Evolutionary conservation across 2,888 invertebrate genomes (phyloP), one percentile per base, ranked within the genome.

Genomic region (Petrophora chlorosata): DNA sequence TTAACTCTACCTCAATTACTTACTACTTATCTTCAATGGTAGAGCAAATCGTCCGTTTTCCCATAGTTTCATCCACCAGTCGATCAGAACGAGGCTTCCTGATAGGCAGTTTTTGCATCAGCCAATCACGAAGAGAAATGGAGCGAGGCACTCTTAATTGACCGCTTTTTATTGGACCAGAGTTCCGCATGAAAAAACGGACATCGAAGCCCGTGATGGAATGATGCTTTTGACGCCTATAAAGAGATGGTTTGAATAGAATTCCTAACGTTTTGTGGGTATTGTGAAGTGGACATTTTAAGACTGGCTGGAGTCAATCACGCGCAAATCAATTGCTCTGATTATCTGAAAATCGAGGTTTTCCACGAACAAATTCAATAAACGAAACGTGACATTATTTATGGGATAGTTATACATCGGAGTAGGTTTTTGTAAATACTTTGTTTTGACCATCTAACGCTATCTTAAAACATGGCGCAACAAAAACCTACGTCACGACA

Each of bases 111-210:
- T 85, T 84, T 82, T 82, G 70, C 61, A 12, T 49, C 49, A 52
- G 49, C 53, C 83, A 82, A 85, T 85, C 82, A 79, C 57, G 42
- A 43, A 54, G 67, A 63, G 78, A 85, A 86, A 76, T 84, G 80
- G 84, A 85, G 79, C 85, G 81, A 46, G 63, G 63, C 72, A 44
- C 49, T 48, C 55, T 76, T 82, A 82, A 85, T 84, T 83, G 76
- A 70, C 51, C 49, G 54, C 55, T 75, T 79, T 82, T 79, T 80
- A 67, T 63, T 47, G 30, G 23, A 39, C 30, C 43, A 48, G 57
- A 67, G 73, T 85, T 85, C 78, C 73, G 75, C 68, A 68, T 67
- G 65, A 66, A 59, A 61, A 68, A 67, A 63, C 45, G 28, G 36
- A 50, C 42, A 42, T 22, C n/a, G 32, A 12, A 35, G 33, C 40